Base-by-base conservation (phyloP, 2,888 invertebrate genomes). In the Timandra comae region DNA sequence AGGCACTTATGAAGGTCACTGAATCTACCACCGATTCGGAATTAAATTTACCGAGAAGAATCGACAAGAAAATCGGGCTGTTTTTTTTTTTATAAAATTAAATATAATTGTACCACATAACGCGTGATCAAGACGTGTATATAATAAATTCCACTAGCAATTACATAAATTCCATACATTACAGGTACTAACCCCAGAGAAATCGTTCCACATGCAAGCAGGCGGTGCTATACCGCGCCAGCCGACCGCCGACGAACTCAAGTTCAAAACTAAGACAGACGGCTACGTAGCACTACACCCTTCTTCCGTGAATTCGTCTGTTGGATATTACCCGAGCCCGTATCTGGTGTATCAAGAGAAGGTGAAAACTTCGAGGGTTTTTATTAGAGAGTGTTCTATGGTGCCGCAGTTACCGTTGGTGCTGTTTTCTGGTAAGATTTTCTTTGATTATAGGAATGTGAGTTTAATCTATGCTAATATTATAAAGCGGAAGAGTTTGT, bases 281-380 rank as follows among this genome's bases (percentile, higher is more conserved):
- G 92, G 91, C 10, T 90, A 87, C 56, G 94, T 94, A 0, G 78
- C 87, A 7, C 71, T 94, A 1, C 94, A 94, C 71, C 94, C 94
- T 0, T 92, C 93, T 0, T 94, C 94, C 0, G 89, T 94, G 0
- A 93, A 93, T 64, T 89, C 90, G 2, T 81, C 75, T 5, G 78
- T 90, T 0, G 88, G 88, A 0, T 80, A 89, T 56, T 95, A 90
- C 60, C 77, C 88, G 5, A 92, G 93, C 56, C 93, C 94, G 0
- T 95, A 92, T 59, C 66, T 95, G 24, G 91, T 94, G 12, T 95
- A 91, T 58, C 94, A 94, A 62, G 95, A 95, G 65, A 95, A 95
- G 68, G 90, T 94, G 10, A 92, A 92, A 63, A 95, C 95, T 0
- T 91, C 91, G 2, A 87, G 90, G 52, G 91, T 95, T 19, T 95